phyloP scores from a whole-genome alignment of 1,140 invertebrate species.

The Aethina tumida region DNA sequence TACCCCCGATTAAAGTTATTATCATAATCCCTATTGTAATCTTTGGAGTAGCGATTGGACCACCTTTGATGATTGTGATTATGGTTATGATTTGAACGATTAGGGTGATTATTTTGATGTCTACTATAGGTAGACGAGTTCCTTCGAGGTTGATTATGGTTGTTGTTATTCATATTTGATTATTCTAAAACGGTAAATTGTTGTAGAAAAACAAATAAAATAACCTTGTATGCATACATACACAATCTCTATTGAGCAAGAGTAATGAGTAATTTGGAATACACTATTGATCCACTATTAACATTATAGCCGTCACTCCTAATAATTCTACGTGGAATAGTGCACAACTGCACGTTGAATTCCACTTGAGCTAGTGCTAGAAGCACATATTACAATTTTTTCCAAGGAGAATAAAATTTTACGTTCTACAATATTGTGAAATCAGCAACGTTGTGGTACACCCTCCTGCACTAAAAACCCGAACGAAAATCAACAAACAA shows the following conservation, averaged over 20 bases:
- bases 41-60: conserved; percentile 34
- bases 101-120: conserved; percentile 30
- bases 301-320: too few species aligned
- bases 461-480: too few species aligned
- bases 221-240: conserved; percentile 28
- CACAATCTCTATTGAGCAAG: conserved; percentile 31
- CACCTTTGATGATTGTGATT: conserved; percentile 31
- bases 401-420: too few species aligned
- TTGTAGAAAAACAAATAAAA: conserved; percentile 14
- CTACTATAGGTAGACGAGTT: conserved; percentile 34
- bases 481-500: too few species aligned
- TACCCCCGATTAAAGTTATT: conserved; percentile 33
- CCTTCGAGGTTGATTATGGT: conserved; percentile 33
- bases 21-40: conserved; percentile 34
- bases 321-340: too few species aligned
- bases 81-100: conserved; percentile 23
- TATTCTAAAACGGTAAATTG: conserved; percentile 12
- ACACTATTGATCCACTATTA: conserved; percentile 19
- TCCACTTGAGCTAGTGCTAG: too few species aligned
- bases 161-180: conserved; percentile 31
- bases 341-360: too few species aligned
- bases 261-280: conserved; percentile 20
- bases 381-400: too few species aligned
- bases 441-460: too few species aligned
- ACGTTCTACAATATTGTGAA: too few species aligned